Evolutionary conservation across 2,113 vertebrate species (phyloP), one percentile per base, ranked within the genome.

Genomic region (Macheiramphus alcinus): DNA sequence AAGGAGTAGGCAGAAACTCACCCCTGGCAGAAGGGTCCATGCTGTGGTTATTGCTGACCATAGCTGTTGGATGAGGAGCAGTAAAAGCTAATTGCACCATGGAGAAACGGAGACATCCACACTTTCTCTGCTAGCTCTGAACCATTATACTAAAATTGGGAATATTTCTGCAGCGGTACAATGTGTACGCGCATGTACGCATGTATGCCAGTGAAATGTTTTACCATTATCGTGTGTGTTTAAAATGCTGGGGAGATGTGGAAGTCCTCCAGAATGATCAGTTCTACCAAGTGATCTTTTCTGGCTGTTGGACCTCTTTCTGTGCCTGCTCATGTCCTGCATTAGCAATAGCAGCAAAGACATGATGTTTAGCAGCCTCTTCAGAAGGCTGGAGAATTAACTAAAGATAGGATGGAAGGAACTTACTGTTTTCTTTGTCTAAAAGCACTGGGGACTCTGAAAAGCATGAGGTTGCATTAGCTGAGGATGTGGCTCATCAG

Each of bases 131-230:
- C 23, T 36, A 13, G 15, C n/a, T n/a, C 55, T 26, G 45, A 73
- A 18, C 31, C 14, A 5, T 6, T 40, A 3, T 6, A 18, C 21
- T 29, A 19, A 45, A 86, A 26, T 0, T 5, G 6, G 48, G 31
- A 75, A 23, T 61, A 14, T 73, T 83, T 53, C 9, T 10, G 45
- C 55, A 71, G 16, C 1, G 0, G 6, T 16, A 23, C 34, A 9
- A 0, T 2, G 2, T 42, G 16, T 16, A 13, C 9, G 8, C 12
- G 40, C 5, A 3, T 1, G 23, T 26, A 13, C 7, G 0, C 6
- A 1, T 3, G 7, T 12, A 9, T 29, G 79, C 13, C 26, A 29
- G 7, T 9, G 43, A 61, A 86, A 43, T 3, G 2, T 43, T 84
- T 95, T 47, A 13, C 31, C 13, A 2, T 53, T n/a, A 13, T 4